Evolutionary conservation across 2,797 vertebrate genomes (phyloP).

Genomic region (Triplophysa bombifrons): DNA sequence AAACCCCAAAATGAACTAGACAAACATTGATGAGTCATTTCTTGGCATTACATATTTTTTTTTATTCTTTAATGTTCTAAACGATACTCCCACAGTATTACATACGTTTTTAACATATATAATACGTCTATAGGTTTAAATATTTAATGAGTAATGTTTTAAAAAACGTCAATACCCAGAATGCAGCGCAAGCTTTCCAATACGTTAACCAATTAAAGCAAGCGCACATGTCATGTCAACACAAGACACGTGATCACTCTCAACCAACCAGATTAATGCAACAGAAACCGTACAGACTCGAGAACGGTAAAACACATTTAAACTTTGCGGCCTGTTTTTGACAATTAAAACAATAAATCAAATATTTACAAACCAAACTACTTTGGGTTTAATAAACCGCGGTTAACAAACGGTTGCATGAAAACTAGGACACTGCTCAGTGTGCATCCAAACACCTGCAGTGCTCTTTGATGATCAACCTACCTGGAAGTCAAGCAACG

Average conservation of each 20-base stretch:
- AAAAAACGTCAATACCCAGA: conserved; percentile 29
- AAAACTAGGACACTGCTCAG: not conserved
- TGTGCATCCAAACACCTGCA: not conserved
- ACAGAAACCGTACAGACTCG: conserved; percentile 6
- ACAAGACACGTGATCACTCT: conserved; percentile 50
- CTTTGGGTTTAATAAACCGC: not conserved
- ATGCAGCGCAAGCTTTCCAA: not conserved
- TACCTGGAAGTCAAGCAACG: conserved; percentile 97
- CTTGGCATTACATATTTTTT: not conserved
- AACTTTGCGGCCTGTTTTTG: not conserved
- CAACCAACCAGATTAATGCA: conserved; percentile 40
- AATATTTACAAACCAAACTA: not conserved
- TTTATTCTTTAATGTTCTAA: not conserved
- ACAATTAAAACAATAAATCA: not conserved
- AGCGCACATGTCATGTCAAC: conserved; percentile 61
- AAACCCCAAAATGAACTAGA: not conserved
- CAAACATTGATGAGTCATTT: not conserved
- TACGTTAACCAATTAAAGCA: conserved; percentile 23
- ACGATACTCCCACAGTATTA: not conserved
- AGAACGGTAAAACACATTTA: not conserved
- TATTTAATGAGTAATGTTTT: not conserved
- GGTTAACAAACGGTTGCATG: too few species aligned
- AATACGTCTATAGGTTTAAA: not conserved
- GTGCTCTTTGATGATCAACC: conserved; percentile 3
- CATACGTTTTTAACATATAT: not conserved